These are phyloP conservation scores for Oophaga sylvatica DNA, from an alignment of 2,797 vertebrate genomes.

Conservation along the genomic window DNA sequence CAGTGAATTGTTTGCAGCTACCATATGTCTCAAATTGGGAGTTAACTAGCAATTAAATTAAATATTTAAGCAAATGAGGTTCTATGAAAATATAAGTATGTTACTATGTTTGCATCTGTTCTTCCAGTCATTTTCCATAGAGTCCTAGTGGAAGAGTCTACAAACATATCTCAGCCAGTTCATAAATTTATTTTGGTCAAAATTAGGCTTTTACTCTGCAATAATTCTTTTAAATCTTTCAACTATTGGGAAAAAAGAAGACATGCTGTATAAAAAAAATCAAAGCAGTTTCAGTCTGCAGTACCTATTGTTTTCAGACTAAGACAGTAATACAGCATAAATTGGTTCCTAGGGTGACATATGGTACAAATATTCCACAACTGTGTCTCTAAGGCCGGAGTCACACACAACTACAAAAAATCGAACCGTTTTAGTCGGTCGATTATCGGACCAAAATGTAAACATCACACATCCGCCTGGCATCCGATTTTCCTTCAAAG, in stretches of 20 bases:
- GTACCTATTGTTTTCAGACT: background rate
- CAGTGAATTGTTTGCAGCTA: background rate
- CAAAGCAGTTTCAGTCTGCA: background rate
- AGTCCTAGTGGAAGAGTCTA: background rate
- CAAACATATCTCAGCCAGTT: background rate
- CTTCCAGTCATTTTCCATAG: slow-evolving; percentile 31
- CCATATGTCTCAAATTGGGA: slow-evolving; percentile 17
- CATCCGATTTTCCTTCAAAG: too few relatives aligned
- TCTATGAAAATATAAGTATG: slow-evolving; percentile 11
- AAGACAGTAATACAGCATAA: background rate
- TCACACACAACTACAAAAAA: too few relatives aligned
- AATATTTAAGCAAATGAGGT: background rate
- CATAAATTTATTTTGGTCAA: background rate
- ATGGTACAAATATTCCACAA: background rate
- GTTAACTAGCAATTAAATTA: background rate
- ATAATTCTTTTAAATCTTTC: background rate
- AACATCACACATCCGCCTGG: too few relatives aligned
- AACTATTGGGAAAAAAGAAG: background rate
- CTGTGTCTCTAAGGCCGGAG: background rate
- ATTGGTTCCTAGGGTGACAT: background rate
- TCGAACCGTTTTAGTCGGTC: too few relatives aligned
- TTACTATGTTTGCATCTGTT: slow-evolving; percentile 9
- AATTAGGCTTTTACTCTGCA: background rate
- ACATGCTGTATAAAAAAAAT: background rate
- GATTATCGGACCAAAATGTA: too few relatives aligned